Evolutionary conservation across 2,113 vertebrate genomes (phyloP).

Genomic region (Ceratotherium simum): DNA sequence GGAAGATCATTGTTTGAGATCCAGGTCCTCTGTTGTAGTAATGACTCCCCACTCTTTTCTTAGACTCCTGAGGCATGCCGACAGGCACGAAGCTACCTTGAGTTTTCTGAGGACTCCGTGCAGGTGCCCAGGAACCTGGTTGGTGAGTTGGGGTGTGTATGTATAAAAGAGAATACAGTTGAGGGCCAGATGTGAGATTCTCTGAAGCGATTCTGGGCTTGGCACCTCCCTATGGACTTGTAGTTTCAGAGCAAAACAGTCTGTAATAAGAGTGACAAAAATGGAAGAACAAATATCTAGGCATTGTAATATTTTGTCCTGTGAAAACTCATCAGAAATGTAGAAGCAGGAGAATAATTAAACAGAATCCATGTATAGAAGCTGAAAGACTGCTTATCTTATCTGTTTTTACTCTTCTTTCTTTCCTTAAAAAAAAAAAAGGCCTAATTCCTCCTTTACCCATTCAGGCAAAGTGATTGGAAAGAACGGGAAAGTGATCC

Average conservation of each 20-base stretch:
- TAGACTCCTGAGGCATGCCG: slow-evolving; percentile 94
- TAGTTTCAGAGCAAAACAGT: neutral
- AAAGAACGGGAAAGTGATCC: slow-evolving; percentile 96
- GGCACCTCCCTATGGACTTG: neutral
- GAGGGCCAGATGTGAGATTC: neutral
- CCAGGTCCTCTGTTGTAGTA: neutral
- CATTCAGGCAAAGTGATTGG: slow-evolving; percentile 95
- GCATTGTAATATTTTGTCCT: slow-evolving; percentile 21
- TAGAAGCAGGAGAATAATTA: neutral
- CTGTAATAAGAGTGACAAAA: neutral
- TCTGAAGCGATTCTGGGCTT: neutral
- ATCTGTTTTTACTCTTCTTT: neutral
- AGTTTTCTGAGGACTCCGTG: slow-evolving; percentile 95
- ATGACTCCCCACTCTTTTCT: neutral
- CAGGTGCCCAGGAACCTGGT: slow-evolving; percentile 94
- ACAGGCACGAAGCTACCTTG: slow-evolving; percentile 93
- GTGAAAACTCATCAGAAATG: slow-evolving; percentile 20
- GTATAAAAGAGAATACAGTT: neutral
- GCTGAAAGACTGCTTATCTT: neutral
- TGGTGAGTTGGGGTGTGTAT: slow-evolving; percentile 87
- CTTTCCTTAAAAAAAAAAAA: neutral
- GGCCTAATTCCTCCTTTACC: slow-evolving; percentile 16
- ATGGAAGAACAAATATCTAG: neutral
- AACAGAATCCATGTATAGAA: neutral
- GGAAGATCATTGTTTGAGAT: neutral